Percentiles rank a stretch among this genome's conserved stretches.
These are phyloP conservation scores for Ranitomeya imitator DNA, from an alignment of 2,113 vertebrate species.

Conservation along the genomic window DNA sequence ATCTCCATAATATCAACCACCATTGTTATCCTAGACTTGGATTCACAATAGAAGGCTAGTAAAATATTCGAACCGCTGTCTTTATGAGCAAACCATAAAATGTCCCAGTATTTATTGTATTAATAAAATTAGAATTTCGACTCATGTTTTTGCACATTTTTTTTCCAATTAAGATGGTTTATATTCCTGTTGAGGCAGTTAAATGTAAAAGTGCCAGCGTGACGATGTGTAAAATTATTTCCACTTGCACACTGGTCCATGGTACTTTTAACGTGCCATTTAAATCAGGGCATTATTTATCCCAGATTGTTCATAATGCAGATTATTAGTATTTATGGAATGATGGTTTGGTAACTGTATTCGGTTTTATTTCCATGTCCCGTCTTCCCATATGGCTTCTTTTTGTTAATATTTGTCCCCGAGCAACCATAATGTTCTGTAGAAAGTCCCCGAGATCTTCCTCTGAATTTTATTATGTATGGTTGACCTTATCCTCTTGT, in stretches of 20 bases:
- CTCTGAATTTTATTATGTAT: slow-evolving; percentile 47
- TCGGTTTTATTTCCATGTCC: slow-evolving; percentile 21
- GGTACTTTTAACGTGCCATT: slow-evolving; percentile 36
- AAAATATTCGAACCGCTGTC: slow-evolving; percentile 10
- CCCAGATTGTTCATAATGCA: slow-evolving; percentile 53
- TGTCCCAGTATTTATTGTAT: slow-evolving; percentile 43
- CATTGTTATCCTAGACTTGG: slow-evolving; percentile 10
- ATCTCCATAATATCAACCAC: neutral
- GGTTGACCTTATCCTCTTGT: slow-evolving; percentile 40
- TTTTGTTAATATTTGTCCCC: slow-evolving; percentile 46
- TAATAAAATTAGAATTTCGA: slow-evolving; percentile 53
- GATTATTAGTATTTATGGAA: slow-evolving; percentile 56
- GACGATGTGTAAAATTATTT: slow-evolving; percentile 52
- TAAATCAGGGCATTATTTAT: slow-evolving; percentile 52
- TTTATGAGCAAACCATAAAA: slow-evolving; percentile 44
- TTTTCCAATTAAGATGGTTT: slow-evolving; percentile 55
- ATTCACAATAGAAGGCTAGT: neutral
- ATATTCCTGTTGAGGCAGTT: slow-evolving; percentile 54
- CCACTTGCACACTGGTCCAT: slow-evolving; percentile 13
- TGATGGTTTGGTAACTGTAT: slow-evolving; percentile 40
- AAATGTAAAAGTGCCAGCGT: slow-evolving; percentile 48
- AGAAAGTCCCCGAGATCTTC: slow-evolving; percentile 7
- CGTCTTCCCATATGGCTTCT: slow-evolving; percentile 20
- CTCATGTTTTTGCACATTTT: slow-evolving; percentile 41
- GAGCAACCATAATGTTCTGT: slow-evolving; percentile 31